Conservation (phyloP, 92 coral and sea anemone species). For the Zoanthus gigantus region DNA sequence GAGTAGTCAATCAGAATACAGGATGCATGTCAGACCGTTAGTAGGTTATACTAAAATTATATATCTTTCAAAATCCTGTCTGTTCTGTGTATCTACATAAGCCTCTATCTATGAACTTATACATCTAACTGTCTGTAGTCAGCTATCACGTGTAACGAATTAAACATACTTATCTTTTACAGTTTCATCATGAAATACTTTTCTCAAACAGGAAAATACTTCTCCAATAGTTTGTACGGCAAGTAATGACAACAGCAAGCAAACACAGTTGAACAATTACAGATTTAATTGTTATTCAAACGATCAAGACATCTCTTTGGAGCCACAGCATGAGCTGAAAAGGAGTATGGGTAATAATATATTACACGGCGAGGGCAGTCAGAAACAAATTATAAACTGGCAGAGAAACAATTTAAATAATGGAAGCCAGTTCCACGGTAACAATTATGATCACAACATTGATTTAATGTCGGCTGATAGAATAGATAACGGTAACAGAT, state of each 20-base stretch:
- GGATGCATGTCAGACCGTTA: too few relatives aligned
- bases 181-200: not conserved
- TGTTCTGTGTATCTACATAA: too few relatives aligned
- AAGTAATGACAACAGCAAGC: not conserved
- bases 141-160: too few relatives aligned
- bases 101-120: too few relatives aligned
- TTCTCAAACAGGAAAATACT: conserved; percentile 21
- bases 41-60: too few relatives aligned
- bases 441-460: not conserved
- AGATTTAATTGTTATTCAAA: not conserved
- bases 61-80: too few relatives aligned
- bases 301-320: not conserved
- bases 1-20: too few relatives aligned
- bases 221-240: not conserved
- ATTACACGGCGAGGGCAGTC: not conserved
- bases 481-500: not conserved
- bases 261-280: not conserved
- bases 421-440: not conserved
- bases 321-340: not conserved
- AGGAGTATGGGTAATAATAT: not conserved
- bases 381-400: not conserved
- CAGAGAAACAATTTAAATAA: not conserved
- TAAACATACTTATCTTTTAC: not conserved
- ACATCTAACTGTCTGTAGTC: too few relatives aligned
- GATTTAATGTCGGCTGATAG: not conserved